Conservation (phyloP, 2,113 vertebrate species). For the human region DNA sequence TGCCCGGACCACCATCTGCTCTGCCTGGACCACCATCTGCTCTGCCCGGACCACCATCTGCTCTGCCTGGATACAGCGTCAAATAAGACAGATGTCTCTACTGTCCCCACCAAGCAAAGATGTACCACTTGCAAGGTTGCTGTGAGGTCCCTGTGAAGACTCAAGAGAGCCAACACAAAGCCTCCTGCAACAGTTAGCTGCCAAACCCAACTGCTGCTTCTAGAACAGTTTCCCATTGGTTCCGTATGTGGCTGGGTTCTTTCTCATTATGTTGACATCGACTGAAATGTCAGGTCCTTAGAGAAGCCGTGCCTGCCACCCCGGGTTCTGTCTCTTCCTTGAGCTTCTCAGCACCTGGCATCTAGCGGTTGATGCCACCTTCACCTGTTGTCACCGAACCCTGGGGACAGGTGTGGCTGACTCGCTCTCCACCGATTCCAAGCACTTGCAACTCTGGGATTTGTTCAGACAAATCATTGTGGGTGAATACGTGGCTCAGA, state of each 20-base stretch:
- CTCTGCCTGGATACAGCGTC: background rate
- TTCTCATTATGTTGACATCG: too few species aligned
- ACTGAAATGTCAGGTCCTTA: too few species aligned
- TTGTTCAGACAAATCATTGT: fast-evolving
- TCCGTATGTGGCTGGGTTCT: background rate
- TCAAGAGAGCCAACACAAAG: too few species aligned
- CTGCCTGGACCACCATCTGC: too few species aligned
- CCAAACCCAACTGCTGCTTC: background rate
- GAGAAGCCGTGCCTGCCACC: background rate
- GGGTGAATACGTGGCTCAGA: background rate
- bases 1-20: background rate
- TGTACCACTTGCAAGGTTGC: fast-evolving
- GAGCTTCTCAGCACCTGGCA: background rate
- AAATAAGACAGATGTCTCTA: fast-evolving
- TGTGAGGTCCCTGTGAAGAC: fast-evolving
- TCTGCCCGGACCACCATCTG: fast-evolving
- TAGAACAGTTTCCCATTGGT: background rate
- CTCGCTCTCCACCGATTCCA: background rate
- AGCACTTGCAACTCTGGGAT: background rate
- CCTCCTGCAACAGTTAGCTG: too few species aligned
- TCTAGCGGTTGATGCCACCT: background rate
- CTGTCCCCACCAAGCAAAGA: fast-evolving
- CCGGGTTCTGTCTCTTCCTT: background rate
- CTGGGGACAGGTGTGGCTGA: background rate
- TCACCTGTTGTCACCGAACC: fast-evolving